phyloP scores from a whole-genome alignment of 2,113 vertebrate species.

The Zosterops borbonicus region DNA sequence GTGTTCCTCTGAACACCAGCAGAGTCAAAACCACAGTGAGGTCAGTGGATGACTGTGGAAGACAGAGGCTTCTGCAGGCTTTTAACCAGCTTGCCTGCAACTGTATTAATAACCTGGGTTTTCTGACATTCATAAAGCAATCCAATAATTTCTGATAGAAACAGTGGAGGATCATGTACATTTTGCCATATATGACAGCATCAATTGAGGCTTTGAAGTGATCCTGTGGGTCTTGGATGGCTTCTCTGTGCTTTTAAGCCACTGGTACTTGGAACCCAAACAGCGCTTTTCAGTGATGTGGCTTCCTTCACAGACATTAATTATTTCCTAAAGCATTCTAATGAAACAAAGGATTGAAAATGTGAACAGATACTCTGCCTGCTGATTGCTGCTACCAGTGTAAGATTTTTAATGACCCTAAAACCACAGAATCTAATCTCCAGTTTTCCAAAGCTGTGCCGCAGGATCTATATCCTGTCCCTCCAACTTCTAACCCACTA shows the following conservation, averaged over 20 bases:
- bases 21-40: slow-evolving; percentile 64
- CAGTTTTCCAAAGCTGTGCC: not conserved
- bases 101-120: slow-evolving; percentile 18
- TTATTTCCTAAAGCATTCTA: not conserved
- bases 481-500: not conserved
- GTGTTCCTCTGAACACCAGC: slow-evolving; percentile 17
- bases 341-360: slow-evolving; percentile 6
- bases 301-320: not conserved
- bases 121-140: slow-evolving; percentile 17
- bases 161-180: not conserved
- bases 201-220: not conserved
- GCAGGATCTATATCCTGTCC: not conserved
- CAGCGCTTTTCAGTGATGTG: not conserved
- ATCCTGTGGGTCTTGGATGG: not conserved
- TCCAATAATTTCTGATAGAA: slow-evolving; percentile 37
- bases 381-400: not conserved
- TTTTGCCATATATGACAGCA: not conserved
- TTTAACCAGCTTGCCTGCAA: not conserved
- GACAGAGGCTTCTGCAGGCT: slow-evolving; percentile 22
- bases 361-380: not conserved
- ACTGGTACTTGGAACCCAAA: not conserved
- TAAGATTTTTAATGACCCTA: not conserved
- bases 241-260: not conserved
- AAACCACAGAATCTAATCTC: not conserved
- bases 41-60: slow-evolving; percentile 45